These are phyloP conservation scores for Caranx melampygus DNA, from an alignment of 2,113 vertebrate species.

Conservation along the genomic window DNA sequence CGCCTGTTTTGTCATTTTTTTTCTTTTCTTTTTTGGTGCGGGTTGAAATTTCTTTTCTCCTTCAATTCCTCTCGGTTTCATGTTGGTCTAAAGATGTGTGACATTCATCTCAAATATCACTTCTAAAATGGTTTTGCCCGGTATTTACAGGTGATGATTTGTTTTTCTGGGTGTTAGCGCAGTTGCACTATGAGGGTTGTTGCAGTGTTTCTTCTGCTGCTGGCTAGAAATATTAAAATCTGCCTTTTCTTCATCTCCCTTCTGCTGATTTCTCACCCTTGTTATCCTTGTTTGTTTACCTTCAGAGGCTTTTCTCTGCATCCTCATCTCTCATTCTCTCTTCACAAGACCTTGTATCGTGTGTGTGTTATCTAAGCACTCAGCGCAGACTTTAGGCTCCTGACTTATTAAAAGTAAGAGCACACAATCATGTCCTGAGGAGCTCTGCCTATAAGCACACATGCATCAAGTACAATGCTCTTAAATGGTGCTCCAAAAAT, in stretches of 20 bases:
- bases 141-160: constrained; percentile 31
- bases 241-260: constrained; percentile 12
- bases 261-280: constrained; percentile 21
- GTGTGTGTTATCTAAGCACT: constrained; percentile 17
- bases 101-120: constrained; percentile 12
- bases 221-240: constrained; percentile 40
- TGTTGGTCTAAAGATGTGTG: constrained; percentile 22
- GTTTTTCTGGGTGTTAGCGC: constrained; percentile 23
- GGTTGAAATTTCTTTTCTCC: not conserved
- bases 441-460: not conserved
- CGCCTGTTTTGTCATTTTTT: constrained; percentile 32
- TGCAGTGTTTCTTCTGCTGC: constrained; percentile 22
- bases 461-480: constrained; percentile 5
- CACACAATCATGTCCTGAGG: constrained; percentile 8
- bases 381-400: constrained; percentile 26
- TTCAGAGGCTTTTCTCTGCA: constrained; percentile 15
- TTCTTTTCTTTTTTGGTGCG: constrained; percentile 41
- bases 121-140: constrained; percentile 20
- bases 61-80: constrained; percentile 23
- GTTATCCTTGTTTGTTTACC: constrained; percentile 21
- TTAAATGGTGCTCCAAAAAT: constrained; percentile 28
- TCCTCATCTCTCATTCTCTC: constrained; percentile 20
- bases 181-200: not conserved
- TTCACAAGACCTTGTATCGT: not conserved
- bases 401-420: constrained; percentile 47